Evolutionary conservation across 2,888 invertebrate genomes (phyloP), one percentile per base, ranked within the genome.

Genomic region (Cybosia mesomella): DNA sequence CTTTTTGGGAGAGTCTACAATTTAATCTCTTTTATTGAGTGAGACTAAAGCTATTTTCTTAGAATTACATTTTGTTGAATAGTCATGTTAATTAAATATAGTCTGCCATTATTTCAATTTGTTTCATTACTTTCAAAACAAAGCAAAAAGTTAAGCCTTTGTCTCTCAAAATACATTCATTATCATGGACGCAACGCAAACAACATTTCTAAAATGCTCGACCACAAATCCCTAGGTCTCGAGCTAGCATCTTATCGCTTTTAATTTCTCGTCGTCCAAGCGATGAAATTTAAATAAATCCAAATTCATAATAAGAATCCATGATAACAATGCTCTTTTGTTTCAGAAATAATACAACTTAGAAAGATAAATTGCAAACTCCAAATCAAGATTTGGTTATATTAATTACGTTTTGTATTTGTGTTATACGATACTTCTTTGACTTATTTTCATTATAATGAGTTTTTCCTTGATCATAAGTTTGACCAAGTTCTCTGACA

Each of bases 161-260:
- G 36, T 64, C 24, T 64, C 18, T 5, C 18, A 24, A 22, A 28
- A 55, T 28, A 11, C 24, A 68, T 55, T 65, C 28, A 53, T 34
- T 66, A 65, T 39, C 28, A 58, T 65, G 49, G 22, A 58, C 58
- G 32, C 49, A 49, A 67, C 67, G 10, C 21, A 21, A 54, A 70
- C 63, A 55, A 65, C 62, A 68, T 61, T 64, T 62, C 67, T 60
- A 18, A 54, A 72, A 60, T 39, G 70, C 66, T 49, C 71, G 65
- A 73, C 74, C 69, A 58, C 72, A 75, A 75, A 72, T 63, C 73
- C 70, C 71, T 49, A 60, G 65, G 62, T 68, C 63, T 76, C 74
- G 70, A 68, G 63, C 59, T 74, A 77, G 79, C 79, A 83, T 81
- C 79, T 77, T 82, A 82, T 80, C 79, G 76, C 76, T 80, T 80